These are phyloP conservation scores for Microchirus variegatus DNA, from an alignment of 2,797 vertebrate genomes.

Conservation along the genomic window DNA sequence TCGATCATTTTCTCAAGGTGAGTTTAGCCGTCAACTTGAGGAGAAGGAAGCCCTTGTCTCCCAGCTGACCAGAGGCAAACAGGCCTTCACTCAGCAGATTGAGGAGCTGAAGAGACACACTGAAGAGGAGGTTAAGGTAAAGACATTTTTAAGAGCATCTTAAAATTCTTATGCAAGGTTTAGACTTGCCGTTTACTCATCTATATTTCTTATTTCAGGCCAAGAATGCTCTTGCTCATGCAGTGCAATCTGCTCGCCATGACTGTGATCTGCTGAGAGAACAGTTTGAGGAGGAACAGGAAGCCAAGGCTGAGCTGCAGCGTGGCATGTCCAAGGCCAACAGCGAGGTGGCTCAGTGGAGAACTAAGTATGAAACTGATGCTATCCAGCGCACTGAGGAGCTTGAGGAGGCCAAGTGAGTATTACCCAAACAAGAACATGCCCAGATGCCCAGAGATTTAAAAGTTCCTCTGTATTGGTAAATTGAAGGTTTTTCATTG, in stretches of 20 bases:
- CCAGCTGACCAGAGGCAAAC: conserved; percentile 88
- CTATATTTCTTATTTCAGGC: conserved; percentile 63
- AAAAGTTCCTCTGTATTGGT: not conserved
- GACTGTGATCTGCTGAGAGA: conserved; percentile 89
- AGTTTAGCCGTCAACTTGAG: conserved; percentile 84
- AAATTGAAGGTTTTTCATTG: no score
- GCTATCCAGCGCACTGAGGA: conserved; percentile 84
- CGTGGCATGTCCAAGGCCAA: conserved; percentile 89
- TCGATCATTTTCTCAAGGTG: conserved; percentile 58
- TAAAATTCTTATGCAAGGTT: not conserved
- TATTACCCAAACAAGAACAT: conserved; percentile 18
- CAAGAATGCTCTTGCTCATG: conserved; percentile 87
- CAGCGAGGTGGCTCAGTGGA: conserved; percentile 89
- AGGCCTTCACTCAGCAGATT: conserved; percentile 89
- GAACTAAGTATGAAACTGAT: conserved; percentile 87
- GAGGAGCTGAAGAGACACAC: conserved; percentile 89
- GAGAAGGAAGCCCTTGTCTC: conserved; percentile 88
- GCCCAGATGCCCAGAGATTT: not conserved
- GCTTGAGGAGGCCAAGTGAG: conserved; percentile 10
- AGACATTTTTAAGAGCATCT: not conserved
- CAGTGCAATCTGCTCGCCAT: conserved; percentile 83
- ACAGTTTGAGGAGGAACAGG: conserved; percentile 88
- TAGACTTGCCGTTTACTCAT: not conserved
- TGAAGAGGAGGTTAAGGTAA: conserved; percentile 81
- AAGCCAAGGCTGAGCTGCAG: conserved; percentile 89